These are phyloP conservation scores for Panorpa germanica DNA, from an alignment of 2,888 invertebrate species.

Conservation along the genomic window DNA sequence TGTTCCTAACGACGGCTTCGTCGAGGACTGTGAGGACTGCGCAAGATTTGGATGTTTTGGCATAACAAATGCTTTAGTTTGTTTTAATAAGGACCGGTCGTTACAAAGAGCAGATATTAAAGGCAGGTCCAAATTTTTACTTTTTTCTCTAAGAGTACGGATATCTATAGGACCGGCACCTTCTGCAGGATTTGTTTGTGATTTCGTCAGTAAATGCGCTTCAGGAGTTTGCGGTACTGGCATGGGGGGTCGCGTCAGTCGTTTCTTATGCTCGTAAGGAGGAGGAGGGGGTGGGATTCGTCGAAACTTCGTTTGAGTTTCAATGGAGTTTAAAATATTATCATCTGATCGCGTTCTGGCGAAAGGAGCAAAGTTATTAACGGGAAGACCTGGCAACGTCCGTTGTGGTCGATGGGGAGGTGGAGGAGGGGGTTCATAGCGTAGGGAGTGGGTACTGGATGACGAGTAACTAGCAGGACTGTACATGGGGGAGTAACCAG, in stretches of 20 bases:
- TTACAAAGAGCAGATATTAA: conserved; percentile 86
- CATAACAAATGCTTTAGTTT: conserved; percentile 71
- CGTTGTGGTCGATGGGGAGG: conserved; percentile 35
- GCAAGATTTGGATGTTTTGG: conserved; percentile 45
- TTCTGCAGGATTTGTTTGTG: conserved; percentile 11
- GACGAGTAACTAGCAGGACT: conserved; percentile 42
- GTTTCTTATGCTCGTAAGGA: conserved; percentile 24
- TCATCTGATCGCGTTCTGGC: conserved; percentile 62
- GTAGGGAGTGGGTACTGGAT: no score
- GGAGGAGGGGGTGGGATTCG: conserved; percentile 35
- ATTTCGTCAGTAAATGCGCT: conserved; percentile 17
- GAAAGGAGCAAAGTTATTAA: no score
- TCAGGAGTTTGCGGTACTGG: conserved; percentile 25
- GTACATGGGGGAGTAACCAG: conserved; percentile 39
- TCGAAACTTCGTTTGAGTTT: conserved; percentile 29
- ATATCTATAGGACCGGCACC: conserved; percentile 43
- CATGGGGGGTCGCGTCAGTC: conserved; percentile 24
- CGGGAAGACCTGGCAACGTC: conserved; percentile 30
- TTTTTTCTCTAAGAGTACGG: conserved; percentile 68
- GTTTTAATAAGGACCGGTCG: conserved; percentile 73
- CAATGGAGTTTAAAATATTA: conserved; percentile 53
- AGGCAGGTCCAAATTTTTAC: conserved; percentile 76
- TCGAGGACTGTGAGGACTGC: conserved; percentile 14
- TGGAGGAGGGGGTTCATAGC: conserved; percentile 47
- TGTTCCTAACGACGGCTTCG: no score